A percentile compares a stretch with the other conserved stretches of the same genome.
Evolutionary conservation across 2,113 vertebrate species (phyloP).

Genomic region (Garra rufa): DNA sequence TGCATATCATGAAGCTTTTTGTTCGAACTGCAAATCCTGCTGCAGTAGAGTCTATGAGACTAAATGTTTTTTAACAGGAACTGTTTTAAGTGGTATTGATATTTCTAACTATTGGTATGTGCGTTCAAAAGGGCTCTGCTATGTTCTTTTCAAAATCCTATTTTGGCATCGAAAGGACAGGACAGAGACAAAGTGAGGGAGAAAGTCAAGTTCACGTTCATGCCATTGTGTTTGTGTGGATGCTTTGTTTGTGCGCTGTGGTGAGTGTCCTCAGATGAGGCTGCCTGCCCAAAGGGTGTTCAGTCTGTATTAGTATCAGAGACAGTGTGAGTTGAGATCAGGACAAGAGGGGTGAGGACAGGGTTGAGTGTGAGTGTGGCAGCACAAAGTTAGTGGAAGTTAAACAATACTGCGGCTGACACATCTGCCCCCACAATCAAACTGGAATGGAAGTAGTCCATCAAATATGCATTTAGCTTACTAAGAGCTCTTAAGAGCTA

Average conservation of each 20-base stretch:
- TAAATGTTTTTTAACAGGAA: not conserved
- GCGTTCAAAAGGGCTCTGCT: not conserved
- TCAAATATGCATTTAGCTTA: not conserved
- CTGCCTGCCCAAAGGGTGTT: slow-evolving; percentile 28
- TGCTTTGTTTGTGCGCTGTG: slow-evolving; percentile 20
- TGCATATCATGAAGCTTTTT: not conserved
- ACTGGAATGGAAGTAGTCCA: not conserved
- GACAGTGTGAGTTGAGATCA: slow-evolving; percentile 16
- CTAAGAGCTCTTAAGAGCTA: no score
- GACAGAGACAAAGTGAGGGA: not conserved
- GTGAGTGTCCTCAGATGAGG: not conserved
- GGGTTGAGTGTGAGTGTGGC: not conserved
- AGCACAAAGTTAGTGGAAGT: not conserved
- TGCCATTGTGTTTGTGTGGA: not conserved
- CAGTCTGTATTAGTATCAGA: slow-evolving; percentile 21
- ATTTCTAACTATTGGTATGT: not conserved
- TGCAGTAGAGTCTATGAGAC: not conserved
- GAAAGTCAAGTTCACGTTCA: slow-evolving; percentile 19
- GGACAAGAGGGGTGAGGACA: slow-evolving; percentile 1
- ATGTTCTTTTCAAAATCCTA: not conserved
- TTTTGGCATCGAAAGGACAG: not conserved
- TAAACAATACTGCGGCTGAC: not conserved
- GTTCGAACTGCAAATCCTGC: not conserved
- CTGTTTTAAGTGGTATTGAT: not conserved
- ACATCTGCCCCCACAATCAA: slow-evolving; percentile 1